Percentiles rank a stretch among this genome's conserved stretches.
Evolutionary conservation across 2,113 vertebrate genomes (phyloP).

Genomic region (Urocynchramus pylzowi): DNA sequence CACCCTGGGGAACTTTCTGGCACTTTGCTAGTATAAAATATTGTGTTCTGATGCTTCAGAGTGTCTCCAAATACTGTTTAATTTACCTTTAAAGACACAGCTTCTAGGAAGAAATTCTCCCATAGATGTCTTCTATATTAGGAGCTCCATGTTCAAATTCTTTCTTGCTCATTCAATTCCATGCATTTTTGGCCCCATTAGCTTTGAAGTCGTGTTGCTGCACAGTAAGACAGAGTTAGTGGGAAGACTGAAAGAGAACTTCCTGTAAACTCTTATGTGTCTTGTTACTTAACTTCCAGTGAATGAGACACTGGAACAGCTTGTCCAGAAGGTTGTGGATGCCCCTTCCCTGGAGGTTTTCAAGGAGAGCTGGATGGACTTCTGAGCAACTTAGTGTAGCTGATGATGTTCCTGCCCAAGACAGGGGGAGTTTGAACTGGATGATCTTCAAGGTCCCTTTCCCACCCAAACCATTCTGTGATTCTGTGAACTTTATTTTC

Average conservation of each 20-base stretch:
- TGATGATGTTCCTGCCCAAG: background rate
- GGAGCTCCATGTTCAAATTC: background rate
- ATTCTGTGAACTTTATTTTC: background rate
- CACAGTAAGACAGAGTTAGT: background rate
- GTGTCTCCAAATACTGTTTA: background rate
- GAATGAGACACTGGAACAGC: background rate
- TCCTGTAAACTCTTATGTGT: background rate
- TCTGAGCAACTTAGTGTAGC: background rate
- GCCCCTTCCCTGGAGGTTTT: background rate
- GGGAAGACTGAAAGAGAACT: background rate
- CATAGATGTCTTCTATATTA: background rate
- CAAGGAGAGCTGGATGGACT: background rate
- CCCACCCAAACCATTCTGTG: background rate
- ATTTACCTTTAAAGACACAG: background rate
- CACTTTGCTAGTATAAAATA: background rate
- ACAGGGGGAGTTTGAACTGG: fast-evolving
- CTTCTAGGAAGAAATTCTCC: background rate
- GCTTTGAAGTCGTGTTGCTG: background rate
- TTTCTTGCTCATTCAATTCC: background rate
- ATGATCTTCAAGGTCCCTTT: background rate
- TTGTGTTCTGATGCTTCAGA: background rate
- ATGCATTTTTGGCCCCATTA: background rate
- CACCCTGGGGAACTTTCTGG: background rate
- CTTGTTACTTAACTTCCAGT: background rate
- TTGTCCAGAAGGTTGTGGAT: background rate